These are phyloP conservation scores for Trachelus iudaicus DNA, from an alignment of 2,888 invertebrate genomes.

Conservation along the genomic window DNA sequence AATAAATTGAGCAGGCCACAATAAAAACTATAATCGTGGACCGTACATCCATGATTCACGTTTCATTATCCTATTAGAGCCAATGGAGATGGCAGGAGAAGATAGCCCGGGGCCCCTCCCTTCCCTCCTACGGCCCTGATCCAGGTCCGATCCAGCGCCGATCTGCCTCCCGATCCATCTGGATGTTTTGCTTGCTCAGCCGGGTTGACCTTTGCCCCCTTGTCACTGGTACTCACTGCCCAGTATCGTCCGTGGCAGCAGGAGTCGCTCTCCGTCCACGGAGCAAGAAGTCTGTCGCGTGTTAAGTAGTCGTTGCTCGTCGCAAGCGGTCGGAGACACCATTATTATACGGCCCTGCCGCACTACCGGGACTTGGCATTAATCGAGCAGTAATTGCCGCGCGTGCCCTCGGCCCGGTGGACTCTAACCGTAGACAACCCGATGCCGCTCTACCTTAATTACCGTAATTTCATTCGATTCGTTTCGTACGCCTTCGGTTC, in stretches of 20 bases:
- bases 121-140: background rate
- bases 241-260: background rate
- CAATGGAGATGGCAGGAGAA: slow-evolving; percentile 44
- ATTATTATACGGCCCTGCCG: background rate
- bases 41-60: slow-evolving; percentile 57
- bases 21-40: slow-evolving; percentile 57
- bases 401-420: background rate
- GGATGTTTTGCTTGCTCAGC: background rate
- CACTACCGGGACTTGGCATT: background rate
- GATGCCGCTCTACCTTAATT: slow-evolving; percentile 31
- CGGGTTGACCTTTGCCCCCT: background rate
- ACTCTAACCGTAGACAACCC: background rate
- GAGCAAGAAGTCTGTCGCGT: background rate
- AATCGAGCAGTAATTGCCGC: background rate
- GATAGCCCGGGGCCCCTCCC: slow-evolving; percentile 21
- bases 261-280: background rate
- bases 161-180: background rate
- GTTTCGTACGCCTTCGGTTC: background rate
- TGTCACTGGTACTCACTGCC: background rate
- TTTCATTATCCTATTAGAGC: slow-evolving; percentile 60
- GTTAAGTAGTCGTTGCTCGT: background rate
- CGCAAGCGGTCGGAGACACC: background rate
- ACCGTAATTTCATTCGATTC: slow-evolving; percentile 27
- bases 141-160: background rate
- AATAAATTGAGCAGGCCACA: slow-evolving; percentile 58